Evolutionary conservation across 2,113 vertebrate genomes (phyloP).

Genomic region (Melanerpes aurifrons): DNA sequence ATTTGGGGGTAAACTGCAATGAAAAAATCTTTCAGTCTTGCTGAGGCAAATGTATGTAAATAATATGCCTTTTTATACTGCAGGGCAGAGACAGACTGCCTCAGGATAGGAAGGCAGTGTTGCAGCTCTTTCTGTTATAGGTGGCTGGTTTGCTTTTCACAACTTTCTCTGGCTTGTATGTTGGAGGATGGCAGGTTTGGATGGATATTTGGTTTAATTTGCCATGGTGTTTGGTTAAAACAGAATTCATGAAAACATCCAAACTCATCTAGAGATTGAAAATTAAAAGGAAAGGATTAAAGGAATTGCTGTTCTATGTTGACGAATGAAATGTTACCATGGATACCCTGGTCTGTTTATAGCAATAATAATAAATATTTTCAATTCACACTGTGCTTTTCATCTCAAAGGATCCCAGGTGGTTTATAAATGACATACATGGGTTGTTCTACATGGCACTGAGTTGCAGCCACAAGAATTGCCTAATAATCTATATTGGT

Average conservation of each 20-base stretch:
- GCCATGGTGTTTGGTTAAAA: neutral
- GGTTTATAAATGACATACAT: neutral
- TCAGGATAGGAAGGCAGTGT: neutral
- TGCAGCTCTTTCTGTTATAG: neutral
- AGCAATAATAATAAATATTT: constrained; percentile 43
- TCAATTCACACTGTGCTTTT: constrained; percentile 18
- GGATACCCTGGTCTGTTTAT: neutral
- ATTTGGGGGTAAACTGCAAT: neutral
- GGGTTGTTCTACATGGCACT: neutral
- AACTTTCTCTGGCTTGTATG: neutral
- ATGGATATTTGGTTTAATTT: neutral
- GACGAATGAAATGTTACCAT: neutral
- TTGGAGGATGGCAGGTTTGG: neutral
- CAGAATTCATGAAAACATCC: neutral
- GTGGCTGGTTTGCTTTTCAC: neutral
- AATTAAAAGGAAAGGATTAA: neutral
- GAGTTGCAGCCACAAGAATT: neutral
- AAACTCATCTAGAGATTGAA: neutral
- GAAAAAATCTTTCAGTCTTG: neutral
- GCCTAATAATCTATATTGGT: neutral
- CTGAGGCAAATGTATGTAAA: neutral
- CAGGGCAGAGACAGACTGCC: neutral
- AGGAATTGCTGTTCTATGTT: neutral
- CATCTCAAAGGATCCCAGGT: neutral
- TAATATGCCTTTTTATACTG: neutral